phyloP scores from a whole-genome alignment of 2,113 vertebrate species.

The Xiphias gladius region DNA sequence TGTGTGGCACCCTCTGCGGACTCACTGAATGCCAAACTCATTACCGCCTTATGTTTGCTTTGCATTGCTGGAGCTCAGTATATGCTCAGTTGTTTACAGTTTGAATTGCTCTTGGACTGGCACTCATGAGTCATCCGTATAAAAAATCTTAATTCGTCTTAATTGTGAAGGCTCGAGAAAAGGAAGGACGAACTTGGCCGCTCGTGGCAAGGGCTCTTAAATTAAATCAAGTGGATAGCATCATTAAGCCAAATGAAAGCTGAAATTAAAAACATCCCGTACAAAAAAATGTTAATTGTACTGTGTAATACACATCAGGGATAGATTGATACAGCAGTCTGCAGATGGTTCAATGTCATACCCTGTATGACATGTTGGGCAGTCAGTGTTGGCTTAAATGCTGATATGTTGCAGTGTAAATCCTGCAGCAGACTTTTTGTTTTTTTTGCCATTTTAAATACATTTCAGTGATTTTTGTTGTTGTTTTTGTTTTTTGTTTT shows the following conservation, averaged over 20 bases:
- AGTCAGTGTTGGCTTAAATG: too few species aligned
- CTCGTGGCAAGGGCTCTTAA: constrained; percentile 3
- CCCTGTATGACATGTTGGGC: not conserved
- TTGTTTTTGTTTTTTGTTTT: too few species aligned
- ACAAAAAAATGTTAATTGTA: not conserved
- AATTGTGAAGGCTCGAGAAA: constrained; percentile 27
- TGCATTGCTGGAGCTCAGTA: constrained; percentile 16
- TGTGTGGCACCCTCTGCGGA: constrained; percentile 34
- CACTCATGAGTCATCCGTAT: not conserved
- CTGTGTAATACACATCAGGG: not conserved
- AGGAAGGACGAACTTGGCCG: constrained; percentile 2
- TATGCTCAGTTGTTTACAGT: constrained; percentile 29
- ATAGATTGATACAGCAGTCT: not conserved
- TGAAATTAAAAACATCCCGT: not conserved
- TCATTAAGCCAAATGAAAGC: constrained; percentile 13
- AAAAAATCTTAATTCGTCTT: constrained; percentile 4
- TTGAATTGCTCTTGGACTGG: constrained; percentile 29
- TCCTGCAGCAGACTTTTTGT: too few species aligned
- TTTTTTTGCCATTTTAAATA: too few species aligned
- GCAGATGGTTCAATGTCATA: not conserved
- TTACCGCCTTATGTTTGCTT: constrained; percentile 56
- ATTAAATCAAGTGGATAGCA: constrained; percentile 9
- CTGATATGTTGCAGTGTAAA: not conserved
- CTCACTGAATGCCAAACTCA: constrained; percentile 37
- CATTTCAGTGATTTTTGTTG: too few species aligned